Conservation (phyloP, 2,888 invertebrate genomes). For the Lissonota sp. region DNA sequence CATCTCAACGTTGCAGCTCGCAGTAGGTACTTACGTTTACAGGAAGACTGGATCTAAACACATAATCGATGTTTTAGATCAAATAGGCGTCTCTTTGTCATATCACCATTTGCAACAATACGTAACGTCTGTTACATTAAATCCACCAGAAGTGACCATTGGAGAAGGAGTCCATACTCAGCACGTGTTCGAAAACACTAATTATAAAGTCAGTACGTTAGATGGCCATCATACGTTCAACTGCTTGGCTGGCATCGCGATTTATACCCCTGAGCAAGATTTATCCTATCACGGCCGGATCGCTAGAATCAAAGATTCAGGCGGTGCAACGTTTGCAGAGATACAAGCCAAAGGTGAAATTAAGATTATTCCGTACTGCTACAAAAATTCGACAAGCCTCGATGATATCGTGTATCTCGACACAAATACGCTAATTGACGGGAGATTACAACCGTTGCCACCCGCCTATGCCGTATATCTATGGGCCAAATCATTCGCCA, state of each 20-base stretch:
- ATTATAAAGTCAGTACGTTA: slow-evolving; percentile 45
- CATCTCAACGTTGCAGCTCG: background rate
- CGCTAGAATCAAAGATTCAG: background rate
- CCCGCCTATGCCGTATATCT: slow-evolving; percentile 21
- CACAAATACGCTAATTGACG: background rate
- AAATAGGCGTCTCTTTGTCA: background rate
- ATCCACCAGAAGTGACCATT: background rate
- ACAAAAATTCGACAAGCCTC: background rate
- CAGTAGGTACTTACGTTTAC: slow-evolving; percentile 48
- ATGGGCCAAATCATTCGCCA: slow-evolving; percentile 29
- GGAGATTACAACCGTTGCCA: slow-evolving; percentile 11
- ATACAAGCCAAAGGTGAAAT: background rate
- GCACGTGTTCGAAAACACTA: slow-evolving; percentile 48
- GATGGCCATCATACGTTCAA: slow-evolving; percentile 36
- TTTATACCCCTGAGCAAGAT: slow-evolving; percentile 45
- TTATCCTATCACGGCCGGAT: slow-evolving; percentile 27
- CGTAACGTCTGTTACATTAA: background rate
- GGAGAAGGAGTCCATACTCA: background rate
- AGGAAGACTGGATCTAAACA: slow-evolving; percentile 39
- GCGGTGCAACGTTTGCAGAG: background rate
- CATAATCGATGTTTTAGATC: background rate
- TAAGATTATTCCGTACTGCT: background rate
- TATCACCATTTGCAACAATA: background rate
- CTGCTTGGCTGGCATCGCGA: slow-evolving; percentile 48
- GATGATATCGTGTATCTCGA: background rate